These are phyloP conservation scores for Lutjanus argentimaculatus DNA, from an alignment of 2,797 vertebrate species.

Conservation along the genomic window DNA sequence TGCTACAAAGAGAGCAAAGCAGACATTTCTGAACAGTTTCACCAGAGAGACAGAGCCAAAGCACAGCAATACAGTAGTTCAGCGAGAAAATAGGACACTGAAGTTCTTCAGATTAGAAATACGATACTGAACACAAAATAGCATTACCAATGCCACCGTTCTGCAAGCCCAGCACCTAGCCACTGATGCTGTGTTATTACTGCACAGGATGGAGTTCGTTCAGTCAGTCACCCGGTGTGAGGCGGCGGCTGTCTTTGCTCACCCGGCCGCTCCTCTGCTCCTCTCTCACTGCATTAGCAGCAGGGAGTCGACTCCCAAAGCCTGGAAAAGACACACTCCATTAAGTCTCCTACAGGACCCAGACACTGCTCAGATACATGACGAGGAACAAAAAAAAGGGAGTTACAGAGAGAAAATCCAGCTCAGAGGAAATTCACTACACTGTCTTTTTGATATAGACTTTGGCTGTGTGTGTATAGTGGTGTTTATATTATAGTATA, in stretches of 20 bases:
- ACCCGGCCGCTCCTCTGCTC: conserved; percentile 57
- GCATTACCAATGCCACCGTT: conserved; percentile 55
- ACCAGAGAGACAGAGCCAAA: conserved; percentile 14
- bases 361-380: conserved; percentile 57
- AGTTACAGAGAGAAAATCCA: background rate
- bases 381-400: conserved; percentile 20
- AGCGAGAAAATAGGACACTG: conserved; percentile 37
- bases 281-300: conserved; percentile 74
- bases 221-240: conserved; percentile 75
- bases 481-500: background rate
- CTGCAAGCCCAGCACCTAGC: conserved; percentile 57
- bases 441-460: conserved; percentile 14
- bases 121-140: conserved; percentile 57
- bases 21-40: conserved; percentile 21
- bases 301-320: conserved; percentile 71
- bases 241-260: conserved; percentile 66
- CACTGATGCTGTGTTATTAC: conserved; percentile 71
- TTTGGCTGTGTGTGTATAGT: background rate
- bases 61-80: conserved; percentile 7
- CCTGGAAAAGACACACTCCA: conserved; percentile 79
- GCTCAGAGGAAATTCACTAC: conserved; percentile 26
- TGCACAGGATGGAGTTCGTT: conserved; percentile 69
- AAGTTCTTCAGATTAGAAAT: conserved; percentile 55
- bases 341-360: conserved; percentile 75
- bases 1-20: background rate